Evolutionary conservation across 2,888 invertebrate genomes (phyloP), one percentile per base, ranked within the genome.

Genomic region (Malacosoma neustria): DNA sequence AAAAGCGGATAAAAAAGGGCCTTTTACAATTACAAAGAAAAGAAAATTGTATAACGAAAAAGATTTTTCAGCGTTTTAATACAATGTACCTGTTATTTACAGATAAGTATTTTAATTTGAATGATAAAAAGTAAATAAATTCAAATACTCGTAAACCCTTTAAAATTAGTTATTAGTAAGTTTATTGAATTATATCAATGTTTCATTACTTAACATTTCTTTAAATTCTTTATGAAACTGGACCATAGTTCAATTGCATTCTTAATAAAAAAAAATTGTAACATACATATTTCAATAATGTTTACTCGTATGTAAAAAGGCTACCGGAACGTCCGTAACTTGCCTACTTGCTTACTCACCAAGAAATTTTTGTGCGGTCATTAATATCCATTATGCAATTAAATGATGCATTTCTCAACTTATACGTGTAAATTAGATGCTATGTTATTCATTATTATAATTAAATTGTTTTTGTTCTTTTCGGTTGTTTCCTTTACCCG

Each of bases 21-120:
- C 62, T 12, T 85, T 84, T 42, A 75, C 71, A 40, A 79, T 82
- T 33, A 67, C 69, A 2, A 85, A 84, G 55, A 85, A 80, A 49
- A 67, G 85, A 43, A 85, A 85, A 53, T 61, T 85, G 3, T 85
- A 75, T 43, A 79, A 61, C 39, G 76, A 74, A 9, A 81, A 81
- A 50, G 77, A 79, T 38, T 76, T 74, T 46, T 66, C 73, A 48
- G 72, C 79, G 51, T 70, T 72, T 49, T 79, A 69, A 64, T 22
- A 2, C 2, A 22, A 22, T 22, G n/a, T n/a, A n/a, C n/a, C n/a
- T n/a, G n/a, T n/a, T n/a, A n/a, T n/a, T n/a, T n/a, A n/a, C n/a
- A n/a, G n/a, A n/a, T n/a, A n/a, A n/a, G n/a, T n/a, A n/a, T n/a
- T n/a, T n/a, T n/a, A n/a, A n/a, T n/a, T n/a, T n/a, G n/a, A n/a